These are phyloP conservation scores for Pterobdella sp. DNA, from an alignment of 2,888 invertebrate species.

Conservation along the genomic window DNA sequence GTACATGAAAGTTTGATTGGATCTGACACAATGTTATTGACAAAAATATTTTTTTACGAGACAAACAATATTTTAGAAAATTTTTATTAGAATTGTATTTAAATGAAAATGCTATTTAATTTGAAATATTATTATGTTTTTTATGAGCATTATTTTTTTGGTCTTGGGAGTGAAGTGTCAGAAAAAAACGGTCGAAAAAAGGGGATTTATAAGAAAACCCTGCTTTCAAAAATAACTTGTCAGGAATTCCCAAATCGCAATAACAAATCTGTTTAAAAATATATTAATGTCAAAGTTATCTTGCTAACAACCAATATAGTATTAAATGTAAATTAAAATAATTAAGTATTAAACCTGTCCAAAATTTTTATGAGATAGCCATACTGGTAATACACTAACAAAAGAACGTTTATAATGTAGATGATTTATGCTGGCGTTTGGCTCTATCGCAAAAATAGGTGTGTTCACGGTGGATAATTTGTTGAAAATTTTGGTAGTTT, in stretches of 20 bases:
- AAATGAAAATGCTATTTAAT: no score
- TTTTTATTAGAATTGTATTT: no score
- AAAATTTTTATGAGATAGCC: conserved; percentile 55
- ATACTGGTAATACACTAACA: conserved; percentile 64
- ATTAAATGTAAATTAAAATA: neutral
- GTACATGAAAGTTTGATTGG: no score
- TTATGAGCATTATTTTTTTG: no score
- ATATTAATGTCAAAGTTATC: neutral
- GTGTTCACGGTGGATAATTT: conserved; percentile 68
- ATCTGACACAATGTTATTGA: no score
- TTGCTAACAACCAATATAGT: neutral
- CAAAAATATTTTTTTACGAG: no score
- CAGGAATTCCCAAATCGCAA: conserved; percentile 74
- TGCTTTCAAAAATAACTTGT: conserved; percentile 66
- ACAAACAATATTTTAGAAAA: no score
- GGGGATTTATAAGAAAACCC: conserved; percentile 74
- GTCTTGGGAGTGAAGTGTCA: conserved; percentile 53
- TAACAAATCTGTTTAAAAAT: conserved; percentile 63
- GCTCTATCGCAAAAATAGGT: conserved; percentile 68
- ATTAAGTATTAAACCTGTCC: conserved; percentile 51
- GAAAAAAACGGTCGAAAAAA: conserved; percentile 73
- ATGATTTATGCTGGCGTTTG: conserved; percentile 59
- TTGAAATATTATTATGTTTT: no score
- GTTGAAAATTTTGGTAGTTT: conserved; percentile 49
- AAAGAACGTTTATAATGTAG: conserved; percentile 61